Evolutionary conservation across 1,140 invertebrate species (phyloP).

Genomic region (Zophobas atratus): DNA sequence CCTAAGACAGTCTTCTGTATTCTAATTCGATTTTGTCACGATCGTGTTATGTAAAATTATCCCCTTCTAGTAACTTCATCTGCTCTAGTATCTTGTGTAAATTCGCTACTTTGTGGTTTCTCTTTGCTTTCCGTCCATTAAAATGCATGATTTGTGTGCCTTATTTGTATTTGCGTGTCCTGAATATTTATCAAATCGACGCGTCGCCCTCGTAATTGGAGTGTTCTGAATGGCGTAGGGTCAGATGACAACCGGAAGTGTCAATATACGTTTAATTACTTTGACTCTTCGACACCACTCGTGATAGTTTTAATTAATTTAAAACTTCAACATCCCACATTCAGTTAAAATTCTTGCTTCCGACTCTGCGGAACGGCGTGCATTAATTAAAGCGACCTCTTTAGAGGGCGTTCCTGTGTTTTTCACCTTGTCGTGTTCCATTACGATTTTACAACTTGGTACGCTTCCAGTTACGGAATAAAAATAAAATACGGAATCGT

Average conservation of each 20-base stretch:
- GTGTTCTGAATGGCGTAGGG: conserved; percentile 13
- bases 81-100: too few species aligned
- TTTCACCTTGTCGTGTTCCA: conserved; percentile 11
- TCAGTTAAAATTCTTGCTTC: conserved; percentile 27
- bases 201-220: not conserved
- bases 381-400: conserved; percentile 30
- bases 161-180: conserved; percentile 28
- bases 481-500: conserved; percentile 12
- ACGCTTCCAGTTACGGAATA: conserved; percentile 5
- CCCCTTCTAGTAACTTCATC: too few species aligned
- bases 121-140: not conserved
- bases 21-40: too few species aligned
- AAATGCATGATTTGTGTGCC: conserved; percentile 21
- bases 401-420: conserved; percentile 16
- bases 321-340: conserved; percentile 37
- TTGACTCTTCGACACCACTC: conserved; percentile 23
- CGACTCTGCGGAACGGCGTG: not conserved
- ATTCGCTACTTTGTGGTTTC: not conserved
- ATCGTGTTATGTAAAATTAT: too few species aligned
- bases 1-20: too few species aligned
- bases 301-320: conserved; percentile 48
- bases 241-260: conserved; percentile 41
- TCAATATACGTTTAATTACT: conserved; percentile 48
- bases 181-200: conserved; percentile 18
- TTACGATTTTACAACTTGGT: conserved; percentile 17